Conservation (phyloP, 2,113 vertebrate genomes). For the Chrysochloris asiatica region DNA sequence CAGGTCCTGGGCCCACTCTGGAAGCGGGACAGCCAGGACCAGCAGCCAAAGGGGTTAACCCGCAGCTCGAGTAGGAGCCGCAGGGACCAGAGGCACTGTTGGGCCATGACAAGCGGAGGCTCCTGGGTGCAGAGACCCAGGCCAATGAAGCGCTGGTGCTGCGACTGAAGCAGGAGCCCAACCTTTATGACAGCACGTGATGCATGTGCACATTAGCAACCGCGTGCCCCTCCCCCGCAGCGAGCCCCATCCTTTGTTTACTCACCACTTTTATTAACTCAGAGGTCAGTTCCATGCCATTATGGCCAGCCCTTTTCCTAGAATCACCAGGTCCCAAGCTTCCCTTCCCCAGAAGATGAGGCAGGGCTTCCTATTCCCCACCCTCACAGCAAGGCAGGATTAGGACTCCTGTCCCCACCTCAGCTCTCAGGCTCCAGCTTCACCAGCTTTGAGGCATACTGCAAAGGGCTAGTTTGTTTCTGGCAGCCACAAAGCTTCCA, state of each 20-base stretch:
- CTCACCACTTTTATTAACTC: accelerated
- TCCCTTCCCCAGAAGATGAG: too few species aligned
- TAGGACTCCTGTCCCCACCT: neutral
- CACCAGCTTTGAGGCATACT: neutral
- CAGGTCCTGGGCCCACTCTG: neutral
- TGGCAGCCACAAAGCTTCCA: neutral
- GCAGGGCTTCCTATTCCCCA: neutral
- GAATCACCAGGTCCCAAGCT: neutral
- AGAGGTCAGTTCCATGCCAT: accelerated
- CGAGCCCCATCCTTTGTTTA: neutral
- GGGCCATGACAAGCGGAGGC: neutral
- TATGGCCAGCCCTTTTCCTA: neutral
- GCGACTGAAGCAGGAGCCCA: too few species aligned
- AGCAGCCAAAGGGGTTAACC: neutral
- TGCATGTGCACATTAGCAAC: neutral
- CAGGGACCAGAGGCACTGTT: neutral
- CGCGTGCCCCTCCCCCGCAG: neutral
- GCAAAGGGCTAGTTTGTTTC: neutral
- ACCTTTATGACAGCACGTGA: too few species aligned
- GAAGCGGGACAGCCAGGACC: neutral
- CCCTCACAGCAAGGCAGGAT: neutral
- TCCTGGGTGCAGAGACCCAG: neutral
- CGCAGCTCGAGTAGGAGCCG: neutral
- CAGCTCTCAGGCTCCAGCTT: neutral
- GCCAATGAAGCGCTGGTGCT: neutral